Conservation (phyloP, 2,888 invertebrate genomes). For the Oasisia sp. region DNA sequence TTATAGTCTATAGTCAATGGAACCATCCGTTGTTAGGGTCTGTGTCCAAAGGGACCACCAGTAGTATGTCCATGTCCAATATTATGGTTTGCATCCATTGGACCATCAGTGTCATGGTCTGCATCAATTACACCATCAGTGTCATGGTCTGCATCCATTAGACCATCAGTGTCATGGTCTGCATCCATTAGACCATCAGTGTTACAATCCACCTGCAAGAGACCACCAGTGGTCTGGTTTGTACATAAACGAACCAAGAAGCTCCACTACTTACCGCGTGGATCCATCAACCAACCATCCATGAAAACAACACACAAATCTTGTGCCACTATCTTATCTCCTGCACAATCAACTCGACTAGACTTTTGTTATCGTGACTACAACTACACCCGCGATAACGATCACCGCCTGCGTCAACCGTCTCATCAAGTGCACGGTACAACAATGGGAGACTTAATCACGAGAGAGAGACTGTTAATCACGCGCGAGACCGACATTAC, state of each 20-base stretch:
- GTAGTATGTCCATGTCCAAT: too few species aligned
- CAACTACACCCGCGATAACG: not conserved
- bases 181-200: not conserved
- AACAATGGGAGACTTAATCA: not conserved
- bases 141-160: too few species aligned
- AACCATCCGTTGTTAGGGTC: too few species aligned
- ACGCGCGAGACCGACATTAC: not conserved
- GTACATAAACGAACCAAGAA: not conserved
- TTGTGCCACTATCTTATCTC: not conserved
- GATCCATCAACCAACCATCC: not conserved
- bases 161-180: too few species aligned
- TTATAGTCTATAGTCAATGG: too few species aligned
- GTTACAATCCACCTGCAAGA: not conserved
- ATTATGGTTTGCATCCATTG: too few species aligned
- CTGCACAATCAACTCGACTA: not conserved
- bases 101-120: too few species aligned
- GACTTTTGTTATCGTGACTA: not conserved
- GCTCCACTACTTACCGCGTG: not conserved
- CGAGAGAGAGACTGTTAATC: too few species aligned
- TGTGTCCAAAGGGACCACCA: too few species aligned
- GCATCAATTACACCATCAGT: too few species aligned
- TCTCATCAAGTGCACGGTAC: not conserved
- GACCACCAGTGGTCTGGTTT: not conserved
- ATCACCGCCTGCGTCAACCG: not conserved
- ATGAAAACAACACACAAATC: not conserved